Evolutionary conservation across 2,888 invertebrate genomes (phyloP), one percentile per base, ranked within the genome.

Genomic region (Drosophila putrida): DNA sequence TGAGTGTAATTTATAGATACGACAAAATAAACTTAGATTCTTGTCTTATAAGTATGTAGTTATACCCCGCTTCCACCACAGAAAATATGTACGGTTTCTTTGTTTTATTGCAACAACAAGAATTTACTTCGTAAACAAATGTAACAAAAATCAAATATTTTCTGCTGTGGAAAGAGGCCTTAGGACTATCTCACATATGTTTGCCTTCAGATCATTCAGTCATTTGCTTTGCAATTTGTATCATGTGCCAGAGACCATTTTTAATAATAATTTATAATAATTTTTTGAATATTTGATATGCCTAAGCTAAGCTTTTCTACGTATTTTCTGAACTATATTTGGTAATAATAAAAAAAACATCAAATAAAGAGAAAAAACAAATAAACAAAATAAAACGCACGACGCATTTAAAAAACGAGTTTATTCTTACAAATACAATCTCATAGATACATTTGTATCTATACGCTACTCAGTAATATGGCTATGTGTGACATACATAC

Each of bases 341-440:
- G 62, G 60, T 53, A 73, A 53, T 50, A 60, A 63, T 47, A 71
- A 49, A 47, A 63, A 50, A 43, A 43, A 54, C 47, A 72, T 33
- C 64, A 66, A 77, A 50, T 38, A 20, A 25, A 39, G 15, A 73
- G 50, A 60, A 51, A 38, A 49, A 74, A n/a, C n/a, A 41, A 66
- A 64, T 35, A 62, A 31, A 5, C 31, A 68, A 60, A 74, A 80
- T 66, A 76, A 80, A 62, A 75, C 81, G 78, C 70, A 75, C 78
- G 55, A 81, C 81, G 71, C 83, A 86, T 82, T 80, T 75, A 44
- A 59, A 82, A 80, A 73, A 73, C 78, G 51, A 73, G 80, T 78
- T 78, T 80, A 57, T 50, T 38, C 57, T 35, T 9, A 47, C 49
- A 47, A 4, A 38, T 35, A 65, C 46, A 50, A 10, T 13, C 49